Base-by-base conservation (phyloP, 2,797 vertebrate genomes). In the Arrhamphus sclerolepis region DNA sequence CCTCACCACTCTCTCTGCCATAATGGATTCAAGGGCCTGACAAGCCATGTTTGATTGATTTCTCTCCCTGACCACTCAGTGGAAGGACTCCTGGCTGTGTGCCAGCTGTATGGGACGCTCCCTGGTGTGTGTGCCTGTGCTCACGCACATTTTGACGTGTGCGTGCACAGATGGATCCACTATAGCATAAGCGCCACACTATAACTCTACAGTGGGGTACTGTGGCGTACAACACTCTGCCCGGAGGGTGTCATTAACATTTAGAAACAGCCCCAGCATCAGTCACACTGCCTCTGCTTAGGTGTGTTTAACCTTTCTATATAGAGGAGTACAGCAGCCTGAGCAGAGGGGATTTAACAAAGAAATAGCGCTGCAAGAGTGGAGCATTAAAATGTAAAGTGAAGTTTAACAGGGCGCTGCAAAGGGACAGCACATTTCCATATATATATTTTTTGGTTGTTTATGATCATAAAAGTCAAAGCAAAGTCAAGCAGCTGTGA, bases 221-320 rank as follows among this genome's bases (percentile, higher is more conserved):
- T 47, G 70, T 29, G 19, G 74, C 26, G 80, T 54, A 29, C 70
- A 49, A 78, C 75, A 73, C 72, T 84, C 74, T 85, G 89, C 86
- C 90, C 80, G 72, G 50, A 83, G 91, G 91, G 88, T 81, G 84
- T 85, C 89, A 92, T 94, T 93, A 94, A 91, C 92, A 93, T 94
- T 93, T 93, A 89, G 90, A 90, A 90, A 87, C 82, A 86, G 88
- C 87, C 80, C 80, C 69, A 46, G 87, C 82, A 90, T 92, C 89
- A 86, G 90, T 91, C 90, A 86, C 78, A 76, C 73, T 73, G 85
- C 84, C 86, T 87, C 85, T 87, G 89, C 83, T 78, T 88, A 91
- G 90, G 91, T 91, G 90, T 91, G 84, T 90, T 91, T 93, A 92
- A 92, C 90, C 91, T 92, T 92, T 92, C 87, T 84, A 62, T 82